Percentiles rank a stretch among this genome's conserved stretches.
Evolutionary conservation across 1,140 invertebrate genomes (phyloP).

Genomic region (Drosophila nigromelanica): DNA sequence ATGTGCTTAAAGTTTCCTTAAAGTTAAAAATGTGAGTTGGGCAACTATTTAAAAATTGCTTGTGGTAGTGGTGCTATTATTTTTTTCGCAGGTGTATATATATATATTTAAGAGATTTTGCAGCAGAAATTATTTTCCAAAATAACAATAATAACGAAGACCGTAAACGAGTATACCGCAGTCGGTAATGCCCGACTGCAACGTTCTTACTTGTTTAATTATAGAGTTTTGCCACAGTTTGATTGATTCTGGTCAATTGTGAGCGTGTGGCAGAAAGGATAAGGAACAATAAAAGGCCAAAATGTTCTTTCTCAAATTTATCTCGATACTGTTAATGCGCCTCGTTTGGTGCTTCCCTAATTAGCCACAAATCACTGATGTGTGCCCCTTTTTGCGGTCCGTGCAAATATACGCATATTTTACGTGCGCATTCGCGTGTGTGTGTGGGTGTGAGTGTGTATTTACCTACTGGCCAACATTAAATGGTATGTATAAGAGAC

Average conservation of each 20-base stretch:
- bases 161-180: no score
- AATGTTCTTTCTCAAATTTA: not conserved
- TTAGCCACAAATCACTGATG: constrained; percentile 48
- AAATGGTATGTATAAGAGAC: constrained; percentile 34
- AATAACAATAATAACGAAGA: no score
- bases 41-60: no score
- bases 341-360: constrained; percentile 32
- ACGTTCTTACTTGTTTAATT: not conserved
- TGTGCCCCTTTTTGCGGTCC: constrained; percentile 15
- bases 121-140: no score
- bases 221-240: constrained; percentile 1
- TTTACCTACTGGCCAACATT: constrained; percentile 39
- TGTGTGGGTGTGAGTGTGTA: constrained; percentile 9
- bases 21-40: no score
- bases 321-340: constrained; percentile 4
- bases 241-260: constrained; percentile 12
- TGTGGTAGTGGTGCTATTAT: no score
- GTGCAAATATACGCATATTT: constrained; percentile 34
- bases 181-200: no score
- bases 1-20: no score
- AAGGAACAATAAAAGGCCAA: not conserved
- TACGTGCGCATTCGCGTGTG: constrained; percentile 4
- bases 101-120: no score
- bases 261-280: not conserved
- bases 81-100: no score